These are phyloP conservation scores for Mormyrus hasselquistii DNA, from an alignment of 2,797 vertebrate genomes.

Conservation along the genomic window DNA sequence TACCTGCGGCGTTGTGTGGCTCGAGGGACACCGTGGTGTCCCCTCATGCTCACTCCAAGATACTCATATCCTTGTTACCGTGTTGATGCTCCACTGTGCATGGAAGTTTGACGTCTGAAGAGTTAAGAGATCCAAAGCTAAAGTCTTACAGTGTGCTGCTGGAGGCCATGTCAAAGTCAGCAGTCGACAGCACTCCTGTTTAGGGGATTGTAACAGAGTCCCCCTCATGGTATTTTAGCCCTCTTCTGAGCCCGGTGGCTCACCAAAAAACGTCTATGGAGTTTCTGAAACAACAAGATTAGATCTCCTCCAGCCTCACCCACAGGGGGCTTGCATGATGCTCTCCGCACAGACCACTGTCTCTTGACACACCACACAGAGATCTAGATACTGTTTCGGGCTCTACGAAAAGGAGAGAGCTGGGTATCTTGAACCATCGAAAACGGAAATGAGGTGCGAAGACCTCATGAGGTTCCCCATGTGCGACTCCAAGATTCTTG, in stretches of 20 bases:
- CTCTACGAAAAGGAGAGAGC: background rate
- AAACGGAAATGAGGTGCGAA: background rate
- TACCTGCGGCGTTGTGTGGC: background rate
- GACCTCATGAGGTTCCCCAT: background rate
- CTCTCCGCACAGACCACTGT: background rate
- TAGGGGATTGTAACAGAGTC: background rate
- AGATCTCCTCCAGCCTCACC: background rate
- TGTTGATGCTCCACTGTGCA: background rate
- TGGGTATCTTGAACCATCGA: background rate
- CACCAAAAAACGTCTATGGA: background rate
- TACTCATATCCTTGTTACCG: background rate
- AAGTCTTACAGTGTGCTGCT: background rate
- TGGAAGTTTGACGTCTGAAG: background rate
- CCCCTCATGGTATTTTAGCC: background rate
- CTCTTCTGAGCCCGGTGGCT: background rate
- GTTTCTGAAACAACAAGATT: background rate
- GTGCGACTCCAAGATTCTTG: background rate
- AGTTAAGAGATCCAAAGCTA: background rate
- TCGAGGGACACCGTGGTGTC: background rate
- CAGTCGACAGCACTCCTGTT: background rate
- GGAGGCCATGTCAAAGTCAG: background rate
- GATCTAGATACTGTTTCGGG: background rate
- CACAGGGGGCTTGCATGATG: background rate
- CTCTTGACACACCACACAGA: background rate
- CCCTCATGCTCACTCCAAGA: background rate